These are phyloP conservation scores for Gandaritis pyraliata DNA, from an alignment of 2,888 invertebrate species.

Conservation along the genomic window DNA sequence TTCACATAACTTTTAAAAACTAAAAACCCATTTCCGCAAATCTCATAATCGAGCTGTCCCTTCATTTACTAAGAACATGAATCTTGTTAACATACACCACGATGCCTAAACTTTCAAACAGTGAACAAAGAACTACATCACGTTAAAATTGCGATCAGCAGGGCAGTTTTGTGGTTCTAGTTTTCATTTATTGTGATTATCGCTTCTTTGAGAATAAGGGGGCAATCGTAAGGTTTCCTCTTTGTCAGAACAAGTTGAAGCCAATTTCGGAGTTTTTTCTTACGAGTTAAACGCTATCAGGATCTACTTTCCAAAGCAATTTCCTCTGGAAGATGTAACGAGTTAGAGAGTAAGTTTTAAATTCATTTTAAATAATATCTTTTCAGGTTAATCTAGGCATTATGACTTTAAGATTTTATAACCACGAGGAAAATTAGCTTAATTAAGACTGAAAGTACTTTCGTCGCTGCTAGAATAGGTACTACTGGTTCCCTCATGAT, in stretches of 20 bases:
- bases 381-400: conserved; percentile 11
- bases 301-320: conserved; percentile 44
- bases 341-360: conserved; percentile 38
- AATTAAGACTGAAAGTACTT: too few relatives aligned
- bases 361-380: conserved; percentile 24
- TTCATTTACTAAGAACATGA: background rate
- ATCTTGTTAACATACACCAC: background rate
- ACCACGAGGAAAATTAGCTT: too few relatives aligned
- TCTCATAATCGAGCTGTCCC: conserved; percentile 29
- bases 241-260: conserved; percentile 34
- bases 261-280: conserved; percentile 41
- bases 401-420: conserved; percentile 6
- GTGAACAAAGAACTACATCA: background rate
- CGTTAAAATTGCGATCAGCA: background rate
- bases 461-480: too few relatives aligned
- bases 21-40: conserved; percentile 6
- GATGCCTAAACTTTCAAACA: background rate
- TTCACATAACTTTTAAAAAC: conserved; percentile 4
- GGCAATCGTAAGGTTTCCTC: conserved; percentile 27
- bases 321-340: conserved; percentile 37
- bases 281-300: conserved; percentile 41
- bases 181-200: background rate
- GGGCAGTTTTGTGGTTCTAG: background rate
- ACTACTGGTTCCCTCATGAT: too few relatives aligned
- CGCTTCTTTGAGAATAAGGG: conserved; percentile 5